Evolutionary conservation across 2,888 invertebrate genomes (phyloP), one percentile per base, ranked within the genome.

Genomic region (Tetropium fuscum): DNA sequence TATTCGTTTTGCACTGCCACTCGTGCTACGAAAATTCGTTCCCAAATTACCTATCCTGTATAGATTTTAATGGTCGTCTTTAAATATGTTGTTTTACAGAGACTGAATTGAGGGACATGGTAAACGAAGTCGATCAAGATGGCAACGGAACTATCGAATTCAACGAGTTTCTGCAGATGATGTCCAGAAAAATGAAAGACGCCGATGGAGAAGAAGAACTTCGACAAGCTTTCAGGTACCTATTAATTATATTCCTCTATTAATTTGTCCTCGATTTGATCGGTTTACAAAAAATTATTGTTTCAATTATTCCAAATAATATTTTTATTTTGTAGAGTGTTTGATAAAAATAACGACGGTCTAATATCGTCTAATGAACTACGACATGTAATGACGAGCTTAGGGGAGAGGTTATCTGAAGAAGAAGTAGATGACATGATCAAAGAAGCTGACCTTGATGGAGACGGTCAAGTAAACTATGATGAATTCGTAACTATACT

Each of bases 341-440:
- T 94, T 75, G 94, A 94, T 82, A 93, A 93, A 82, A 93, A 94
- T 84, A 93, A 94, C 80, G 93, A 94, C 75, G 94, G 94, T 0
- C 84, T 93, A 81, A 94, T 95, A 82, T 93, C 93, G 3, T 91
- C 93, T 3, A 89, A 89, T 72, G 94, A 95, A 79, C 84, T 95
- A 60, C 90, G 93, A 64, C 93, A 94, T 76, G 94, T 94, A 64
- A 94, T 94, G 94, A 94, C 92, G 54, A 93, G 93, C 80, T 84
- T 94, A 55, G 94, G 94, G 0, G 94, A 94, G 82, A 87, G 92
- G 73, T 84, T 94, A 47, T 91, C 92, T 22, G 93, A 94, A 75
- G 92, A 93, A 74, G 94, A 94, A 77, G 93, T 94, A 11, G 93
- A 94, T 74, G 94, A 94, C 74, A 94, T 94, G 94, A 93, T 94